phyloP scores from a whole-genome alignment of 1,140 invertebrate species.

The Drosophila varians region DNA sequence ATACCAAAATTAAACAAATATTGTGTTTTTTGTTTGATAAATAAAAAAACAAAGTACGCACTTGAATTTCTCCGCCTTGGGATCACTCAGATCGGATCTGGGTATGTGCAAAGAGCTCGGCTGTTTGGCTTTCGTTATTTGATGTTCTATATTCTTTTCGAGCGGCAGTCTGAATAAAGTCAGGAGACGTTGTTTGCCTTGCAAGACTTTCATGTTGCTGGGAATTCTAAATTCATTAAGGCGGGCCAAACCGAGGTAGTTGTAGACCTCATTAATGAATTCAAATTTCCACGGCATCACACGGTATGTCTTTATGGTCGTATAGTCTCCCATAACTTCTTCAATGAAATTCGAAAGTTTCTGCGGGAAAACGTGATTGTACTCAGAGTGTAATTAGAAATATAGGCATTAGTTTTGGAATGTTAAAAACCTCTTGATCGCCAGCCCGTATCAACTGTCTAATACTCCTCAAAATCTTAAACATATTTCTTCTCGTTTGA shows the following conservation, averaged over 20 bases:
- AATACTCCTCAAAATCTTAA: constrained; percentile 58
- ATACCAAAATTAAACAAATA: background rate
- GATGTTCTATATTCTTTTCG: background rate
- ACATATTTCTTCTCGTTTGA: constrained; percentile 74
- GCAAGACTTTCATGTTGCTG: constrained; percentile 26
- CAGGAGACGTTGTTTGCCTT: constrained; percentile 31
- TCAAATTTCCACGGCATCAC: constrained; percentile 82
- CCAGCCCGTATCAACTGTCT: constrained; percentile 29
- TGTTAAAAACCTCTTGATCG: constrained; percentile 27
- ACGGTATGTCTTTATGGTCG: constrained; percentile 65
- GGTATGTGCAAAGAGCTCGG: background rate
- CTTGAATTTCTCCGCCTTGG: constrained; percentile 51
- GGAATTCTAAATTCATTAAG: constrained; percentile 64
- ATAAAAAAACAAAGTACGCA: constrained; percentile 5
- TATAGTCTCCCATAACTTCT: constrained; percentile 71
- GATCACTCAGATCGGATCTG: constrained; percentile 22
- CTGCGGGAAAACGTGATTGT: no score
- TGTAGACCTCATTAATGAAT: constrained; percentile 79
- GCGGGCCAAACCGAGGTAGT: constrained; percentile 70
- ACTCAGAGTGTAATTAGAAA: no score
- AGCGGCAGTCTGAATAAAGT: constrained; percentile 36
- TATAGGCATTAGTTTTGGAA: no score
- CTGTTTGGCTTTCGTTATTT: background rate
- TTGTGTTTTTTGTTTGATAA: background rate
- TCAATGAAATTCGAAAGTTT: constrained; percentile 61